phyloP scores from a whole-genome alignment of 2,113 vertebrate genomes.

The Cyphomyrus discorhynchus region DNA sequence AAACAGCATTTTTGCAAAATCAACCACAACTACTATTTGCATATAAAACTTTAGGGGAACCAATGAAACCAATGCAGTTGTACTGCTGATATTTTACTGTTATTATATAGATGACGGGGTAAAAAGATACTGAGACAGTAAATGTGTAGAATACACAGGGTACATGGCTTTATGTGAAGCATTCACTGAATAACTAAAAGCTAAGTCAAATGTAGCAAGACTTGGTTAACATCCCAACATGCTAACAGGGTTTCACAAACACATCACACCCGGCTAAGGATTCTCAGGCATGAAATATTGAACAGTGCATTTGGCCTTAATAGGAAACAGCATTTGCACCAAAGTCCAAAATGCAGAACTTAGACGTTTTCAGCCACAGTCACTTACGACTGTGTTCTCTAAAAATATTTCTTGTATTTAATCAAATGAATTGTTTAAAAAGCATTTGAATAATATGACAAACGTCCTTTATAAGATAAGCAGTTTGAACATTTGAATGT shows the following conservation, averaged over 20 bases:
- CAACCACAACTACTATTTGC: neutral
- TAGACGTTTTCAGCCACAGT: neutral
- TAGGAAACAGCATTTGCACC: neutral
- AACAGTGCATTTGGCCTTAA: neutral
- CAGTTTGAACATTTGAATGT: neutral
- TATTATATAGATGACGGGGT: neutral
- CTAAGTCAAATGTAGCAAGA: neutral
- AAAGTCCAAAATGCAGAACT: neutral
- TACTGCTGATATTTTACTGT: neutral
- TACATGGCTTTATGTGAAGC: neutral
- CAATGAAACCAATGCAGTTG: neutral
- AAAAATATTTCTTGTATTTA: neutral
- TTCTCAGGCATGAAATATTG: neutral
- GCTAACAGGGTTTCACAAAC: neutral
- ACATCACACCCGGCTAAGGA: neutral
- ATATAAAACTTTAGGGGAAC: neutral
- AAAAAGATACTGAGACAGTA: neutral
- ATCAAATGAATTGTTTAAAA: neutral
- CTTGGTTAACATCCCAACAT: neutral
- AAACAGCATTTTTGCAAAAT: neutral
- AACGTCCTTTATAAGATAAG: neutral
- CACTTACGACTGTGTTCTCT: neutral
- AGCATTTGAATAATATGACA: neutral
- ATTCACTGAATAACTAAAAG: neutral
- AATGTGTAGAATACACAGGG: neutral